A percentile compares a stretch with the other conserved stretches of the same genome.
Conservation (phyloP, 2,113 vertebrate species). For the Perognathus longimembris region DNA sequence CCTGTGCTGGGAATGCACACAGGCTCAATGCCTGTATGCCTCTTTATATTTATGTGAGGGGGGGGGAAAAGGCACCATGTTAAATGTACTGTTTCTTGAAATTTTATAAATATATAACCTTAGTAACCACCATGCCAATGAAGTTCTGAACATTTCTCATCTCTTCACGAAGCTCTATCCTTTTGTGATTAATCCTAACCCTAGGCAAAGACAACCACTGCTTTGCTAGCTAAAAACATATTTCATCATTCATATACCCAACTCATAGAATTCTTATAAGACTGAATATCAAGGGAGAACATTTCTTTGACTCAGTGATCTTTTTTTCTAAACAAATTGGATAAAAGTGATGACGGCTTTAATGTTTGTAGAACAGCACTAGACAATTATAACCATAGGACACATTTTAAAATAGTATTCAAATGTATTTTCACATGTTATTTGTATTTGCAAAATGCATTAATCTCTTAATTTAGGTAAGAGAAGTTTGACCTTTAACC, state of each 20-base stretch:
- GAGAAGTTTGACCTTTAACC: conserved; percentile 48
- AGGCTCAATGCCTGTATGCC: too few species aligned
- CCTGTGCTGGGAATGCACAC: too few species aligned
- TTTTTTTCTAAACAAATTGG: background rate
- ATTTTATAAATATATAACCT: background rate
- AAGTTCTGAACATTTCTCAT: background rate
- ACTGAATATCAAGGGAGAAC: conserved; percentile 7
- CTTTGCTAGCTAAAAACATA: conserved; percentile 6
- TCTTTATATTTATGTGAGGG: too few species aligned
- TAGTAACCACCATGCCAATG: background rate
- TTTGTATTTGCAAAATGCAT: conserved; percentile 51
- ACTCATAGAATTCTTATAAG: conserved; percentile 13
- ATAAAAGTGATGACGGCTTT: conserved; percentile 6
- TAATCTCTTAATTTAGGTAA: conserved; percentile 32
- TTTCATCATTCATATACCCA: conserved; percentile 40
- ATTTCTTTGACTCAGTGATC: conserved; percentile 36
- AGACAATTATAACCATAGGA: conserved; percentile 21
- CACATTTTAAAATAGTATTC: conserved; percentile 23
- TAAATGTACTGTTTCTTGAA: background rate
- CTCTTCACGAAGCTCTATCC: background rate
- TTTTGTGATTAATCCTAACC: background rate
- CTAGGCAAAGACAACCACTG: background rate
- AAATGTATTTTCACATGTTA: conserved; percentile 34
- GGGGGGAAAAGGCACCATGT: background rate
- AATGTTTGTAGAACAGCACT: conserved; percentile 52